phyloP scores from a whole-genome alignment of 2,797 vertebrate species.

The Adrianichthys oophorus region DNA sequence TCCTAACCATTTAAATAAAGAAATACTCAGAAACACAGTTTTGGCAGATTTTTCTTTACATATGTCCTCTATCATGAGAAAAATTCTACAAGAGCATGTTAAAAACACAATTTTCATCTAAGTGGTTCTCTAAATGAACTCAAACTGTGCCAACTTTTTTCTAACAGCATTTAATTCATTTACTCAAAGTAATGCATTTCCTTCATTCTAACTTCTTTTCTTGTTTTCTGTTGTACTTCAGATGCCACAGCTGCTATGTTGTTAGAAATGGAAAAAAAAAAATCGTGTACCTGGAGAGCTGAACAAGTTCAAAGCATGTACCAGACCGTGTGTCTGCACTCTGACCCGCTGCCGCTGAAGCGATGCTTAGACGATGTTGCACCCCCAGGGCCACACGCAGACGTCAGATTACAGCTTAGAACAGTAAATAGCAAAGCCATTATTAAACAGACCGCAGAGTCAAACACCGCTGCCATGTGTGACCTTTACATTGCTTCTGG shows the following conservation, averaged over 20 bases:
- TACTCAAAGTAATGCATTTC: background rate
- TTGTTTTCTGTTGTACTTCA: constrained; percentile 1
- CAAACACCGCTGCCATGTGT: constrained; percentile 50
- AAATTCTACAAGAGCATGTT: no score
- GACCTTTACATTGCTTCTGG: constrained; percentile 68
- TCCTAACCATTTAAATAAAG: no score
- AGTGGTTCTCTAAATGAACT: no score
- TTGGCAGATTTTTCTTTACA: no score
- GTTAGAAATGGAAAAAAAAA: constrained; percentile 3
- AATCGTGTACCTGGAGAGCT: constrained; percentile 10
- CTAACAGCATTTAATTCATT: no score
- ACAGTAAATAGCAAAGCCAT: constrained; percentile 60
- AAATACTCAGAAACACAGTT: no score
- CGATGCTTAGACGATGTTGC: constrained; percentile 42
- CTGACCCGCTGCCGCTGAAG: constrained; percentile 43
- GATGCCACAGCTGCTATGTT: constrained; percentile 2
- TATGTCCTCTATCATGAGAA: no score
- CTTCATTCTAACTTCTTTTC: background rate
- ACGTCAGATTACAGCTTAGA: constrained; percentile 44
- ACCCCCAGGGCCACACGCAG: constrained; percentile 38
- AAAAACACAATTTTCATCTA: no score
- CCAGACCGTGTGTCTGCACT: constrained; percentile 27
- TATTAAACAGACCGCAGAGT: constrained; percentile 68
- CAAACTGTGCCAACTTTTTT: no score
- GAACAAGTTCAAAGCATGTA: constrained; percentile 42